These are phyloP conservation scores for Macrosteles quadrilineatus DNA, from an alignment of 1,140 invertebrate genomes.

Conservation along the genomic window DNA sequence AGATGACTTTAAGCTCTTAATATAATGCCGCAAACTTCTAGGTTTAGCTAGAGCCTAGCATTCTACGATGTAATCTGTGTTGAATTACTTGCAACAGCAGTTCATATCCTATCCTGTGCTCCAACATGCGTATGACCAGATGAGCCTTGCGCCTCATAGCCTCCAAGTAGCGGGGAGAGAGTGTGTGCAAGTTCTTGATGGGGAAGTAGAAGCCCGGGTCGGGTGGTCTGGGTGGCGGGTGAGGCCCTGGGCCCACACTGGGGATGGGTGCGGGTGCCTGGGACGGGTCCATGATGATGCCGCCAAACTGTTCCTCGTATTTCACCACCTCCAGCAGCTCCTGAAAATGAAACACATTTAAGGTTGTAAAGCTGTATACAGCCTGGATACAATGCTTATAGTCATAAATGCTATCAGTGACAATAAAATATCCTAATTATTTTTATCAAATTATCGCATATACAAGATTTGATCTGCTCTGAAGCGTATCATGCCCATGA, in stretches of 20 bases:
- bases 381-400: too few relatives aligned
- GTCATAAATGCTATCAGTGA: too few relatives aligned
- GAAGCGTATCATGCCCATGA: too few relatives aligned
- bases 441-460: too few relatives aligned
- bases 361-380: too few relatives aligned
- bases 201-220: constrained; percentile 86
- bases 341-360: too few relatives aligned
- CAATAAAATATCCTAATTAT: too few relatives aligned
- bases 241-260: constrained; percentile 57
- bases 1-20: too few relatives aligned
- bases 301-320: constrained; percentile 94
- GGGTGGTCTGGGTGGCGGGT: constrained; percentile 56
- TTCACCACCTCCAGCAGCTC: constrained; percentile 78
- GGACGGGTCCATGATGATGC: constrained; percentile 91
- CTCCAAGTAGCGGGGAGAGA: constrained; percentile 90
- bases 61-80: too few relatives aligned
- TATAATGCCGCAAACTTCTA: too few relatives aligned
- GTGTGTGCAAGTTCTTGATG: constrained; percentile 84
- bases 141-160: constrained; percentile 92
- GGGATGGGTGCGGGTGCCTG: constrained; percentile 71
- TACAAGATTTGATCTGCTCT: too few relatives aligned
- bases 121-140: constrained; percentile 93
- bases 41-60: too few relatives aligned
- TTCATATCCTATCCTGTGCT: constrained; percentile 93
- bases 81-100: constrained; percentile 91